A percentile compares a stretch with the other conserved stretches of the same genome.
Evolutionary conservation across 2,888 invertebrate species (phyloP).

Genomic region (Panopea generosa): DNA sequence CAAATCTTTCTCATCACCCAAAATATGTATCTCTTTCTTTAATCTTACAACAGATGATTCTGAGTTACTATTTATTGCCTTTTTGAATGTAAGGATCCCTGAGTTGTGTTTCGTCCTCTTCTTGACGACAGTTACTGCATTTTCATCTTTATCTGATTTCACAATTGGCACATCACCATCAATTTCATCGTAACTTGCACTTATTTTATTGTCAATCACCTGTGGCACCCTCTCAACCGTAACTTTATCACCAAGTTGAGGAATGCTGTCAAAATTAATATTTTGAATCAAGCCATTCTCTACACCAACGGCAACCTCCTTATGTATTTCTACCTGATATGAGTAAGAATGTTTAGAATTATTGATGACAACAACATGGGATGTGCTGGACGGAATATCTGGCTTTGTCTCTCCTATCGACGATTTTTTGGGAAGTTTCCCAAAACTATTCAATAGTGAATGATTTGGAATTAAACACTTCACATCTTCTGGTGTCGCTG

Average conservation of each 20-base stretch:
- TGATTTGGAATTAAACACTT: too few relatives aligned
- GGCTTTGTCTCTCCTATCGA: too few relatives aligned
- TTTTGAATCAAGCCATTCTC: background rate
- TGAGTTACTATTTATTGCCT: too few relatives aligned
- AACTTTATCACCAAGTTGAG: too few relatives aligned
- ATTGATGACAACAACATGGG: slow-evolving; percentile 34
- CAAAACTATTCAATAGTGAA: too few relatives aligned
- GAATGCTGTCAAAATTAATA: too few relatives aligned
- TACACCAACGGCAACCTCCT: background rate
- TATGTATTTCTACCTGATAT: slow-evolving; percentile 16
- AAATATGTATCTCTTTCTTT: slow-evolving; percentile 4
- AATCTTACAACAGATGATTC: slow-evolving; percentile 38
- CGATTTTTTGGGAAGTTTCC: too few relatives aligned
- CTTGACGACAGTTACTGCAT: background rate
- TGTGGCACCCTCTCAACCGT: too few relatives aligned
- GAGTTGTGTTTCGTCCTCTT: too few relatives aligned
- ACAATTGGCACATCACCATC: slow-evolving; percentile 48
- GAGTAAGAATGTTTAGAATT: slow-evolving; percentile 24
- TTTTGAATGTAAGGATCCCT: too few relatives aligned
- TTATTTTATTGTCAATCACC: too few relatives aligned
- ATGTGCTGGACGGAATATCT: background rate
- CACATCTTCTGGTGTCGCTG: too few relatives aligned
- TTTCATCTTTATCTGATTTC: slow-evolving; percentile 44
- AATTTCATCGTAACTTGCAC: slow-evolving; percentile 44
- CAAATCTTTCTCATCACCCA: slow-evolving; percentile 24